Base-by-base conservation (phyloP, 2,888 invertebrate genomes). In the Macrophya alboannulata region DNA sequence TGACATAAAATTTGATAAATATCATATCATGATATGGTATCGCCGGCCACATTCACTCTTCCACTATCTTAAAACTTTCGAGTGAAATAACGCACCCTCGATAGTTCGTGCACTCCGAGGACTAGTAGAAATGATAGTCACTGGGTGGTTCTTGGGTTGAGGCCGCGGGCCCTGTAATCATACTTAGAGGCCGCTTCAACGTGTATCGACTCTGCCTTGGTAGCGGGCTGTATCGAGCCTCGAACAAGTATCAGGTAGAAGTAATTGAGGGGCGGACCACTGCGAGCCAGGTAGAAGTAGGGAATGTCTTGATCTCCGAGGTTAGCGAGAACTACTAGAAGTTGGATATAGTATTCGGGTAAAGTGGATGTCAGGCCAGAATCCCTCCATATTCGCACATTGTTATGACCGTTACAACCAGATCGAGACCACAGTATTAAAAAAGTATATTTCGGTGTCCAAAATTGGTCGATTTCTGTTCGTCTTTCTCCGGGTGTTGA, bases 121-220 rank as follows among this genome's bases (percentile, higher is more conserved):
- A 74, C 40, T 81, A 62, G n/a, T 17, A 21, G 71, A 48, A 43
- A 85, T 85, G 85, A 85, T 72, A 85, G 82, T 82, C 85, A 85
- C 85, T 85, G 85, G 62, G 21, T 25, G 71, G 43, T 37, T 59
- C 68, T 31, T 31, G 51, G 72, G 45, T 40, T 51, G 31, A 62
- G 10, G 82, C 85, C 85, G 85, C 83, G 68, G 85, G 85, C 82
- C 72, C 71, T 85, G 81, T 82, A 85, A 85, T 85, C 85, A 85
- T 82, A 85, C 85, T 85, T 85, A 85, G 85, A 71, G 82, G 37
- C 71, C 71, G 82, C 85, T 83, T 81, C 81, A 62, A 25, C 81
- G 81, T 81, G 81, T 81, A 81, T 81, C 81, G 81, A 81, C 59
- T 59, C 12, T 40, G 81, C 12, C 59, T 51, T 81, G 21, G 81